These are phyloP conservation scores for Natrix natrix DNA, from an alignment of 2,797 vertebrate genomes.

Conservation along the genomic window DNA sequence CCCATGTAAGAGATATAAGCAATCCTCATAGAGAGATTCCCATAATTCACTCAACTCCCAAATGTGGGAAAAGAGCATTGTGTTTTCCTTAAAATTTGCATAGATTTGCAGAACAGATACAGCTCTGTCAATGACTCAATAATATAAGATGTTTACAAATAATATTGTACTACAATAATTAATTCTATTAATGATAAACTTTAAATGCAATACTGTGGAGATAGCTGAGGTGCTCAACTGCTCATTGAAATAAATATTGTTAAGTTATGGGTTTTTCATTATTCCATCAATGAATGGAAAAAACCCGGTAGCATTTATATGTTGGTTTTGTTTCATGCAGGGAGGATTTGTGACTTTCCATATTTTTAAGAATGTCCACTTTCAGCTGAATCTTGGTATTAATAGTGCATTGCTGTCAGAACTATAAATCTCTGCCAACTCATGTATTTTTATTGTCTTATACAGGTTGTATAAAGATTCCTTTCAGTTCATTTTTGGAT, in stretches of 20 bases:
- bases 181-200: neutral
- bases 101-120: neutral
- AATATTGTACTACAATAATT: neutral
- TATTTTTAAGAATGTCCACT: neutral
- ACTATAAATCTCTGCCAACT: neutral
- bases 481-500: neutral
- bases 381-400: neutral
- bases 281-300: neutral
- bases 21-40: neutral
- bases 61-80: neutral
- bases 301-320: neutral
- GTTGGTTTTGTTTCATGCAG: neutral
- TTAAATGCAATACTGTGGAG: neutral
- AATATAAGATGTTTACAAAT: neutral
- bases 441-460: neutral
- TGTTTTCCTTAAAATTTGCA: too few species aligned
- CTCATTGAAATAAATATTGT: slow-evolving; percentile 5
- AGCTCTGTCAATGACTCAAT: neutral
- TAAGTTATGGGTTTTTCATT: neutral
- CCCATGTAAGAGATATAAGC: neutral
- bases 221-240: neutral
- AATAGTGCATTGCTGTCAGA: neutral
- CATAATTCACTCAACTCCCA: neutral
- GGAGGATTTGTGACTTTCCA: slow-evolving; percentile 2
- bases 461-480: neutral